phyloP scores from a whole-genome alignment of 2,888 invertebrate genomes.

The Lasioglossum calceatum region DNA sequence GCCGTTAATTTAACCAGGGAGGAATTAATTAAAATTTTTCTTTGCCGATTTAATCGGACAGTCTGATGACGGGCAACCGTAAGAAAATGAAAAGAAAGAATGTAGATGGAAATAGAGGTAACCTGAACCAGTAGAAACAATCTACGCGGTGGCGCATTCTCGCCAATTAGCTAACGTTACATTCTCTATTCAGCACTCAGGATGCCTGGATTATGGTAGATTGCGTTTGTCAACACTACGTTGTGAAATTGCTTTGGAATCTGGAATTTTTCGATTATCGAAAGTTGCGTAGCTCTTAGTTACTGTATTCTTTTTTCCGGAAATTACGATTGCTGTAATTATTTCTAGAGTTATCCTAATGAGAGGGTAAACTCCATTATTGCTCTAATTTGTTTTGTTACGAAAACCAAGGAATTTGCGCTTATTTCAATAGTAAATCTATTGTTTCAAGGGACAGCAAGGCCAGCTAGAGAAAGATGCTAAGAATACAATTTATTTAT shows the following conservation, averaged over 20 bases:
- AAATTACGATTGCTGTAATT: too few relatives aligned
- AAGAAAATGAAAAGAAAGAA: neutral
- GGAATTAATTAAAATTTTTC: neutral
- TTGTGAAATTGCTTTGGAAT: neutral
- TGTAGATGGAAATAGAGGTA: neutral
- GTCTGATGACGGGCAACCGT: too few relatives aligned
- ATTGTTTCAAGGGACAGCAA: too few relatives aligned
- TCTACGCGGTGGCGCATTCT: neutral
- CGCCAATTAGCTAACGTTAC: conserved; percentile 16
- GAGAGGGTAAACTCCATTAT: too few relatives aligned
- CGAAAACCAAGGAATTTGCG: too few relatives aligned
- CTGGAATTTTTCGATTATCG: neutral
- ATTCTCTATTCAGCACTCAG: neutral
- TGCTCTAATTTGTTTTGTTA: neutral
- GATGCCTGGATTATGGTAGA: conserved; percentile 9
- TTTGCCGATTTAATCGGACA: neutral
- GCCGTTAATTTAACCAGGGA: neutral
- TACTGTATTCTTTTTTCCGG: neutral
- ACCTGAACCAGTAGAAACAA: neutral
- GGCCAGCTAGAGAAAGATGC: too few relatives aligned
- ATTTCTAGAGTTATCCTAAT: too few relatives aligned
- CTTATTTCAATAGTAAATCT: too few relatives aligned
- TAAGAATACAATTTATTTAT: too few relatives aligned
- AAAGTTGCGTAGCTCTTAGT: neutral
- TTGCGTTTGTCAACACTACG: neutral